A percentile compares a stretch with the other conserved stretches of the same genome.
Conservation (phyloP, 1,140 invertebrate genomes). For the Bradysia coprophila region DNA sequence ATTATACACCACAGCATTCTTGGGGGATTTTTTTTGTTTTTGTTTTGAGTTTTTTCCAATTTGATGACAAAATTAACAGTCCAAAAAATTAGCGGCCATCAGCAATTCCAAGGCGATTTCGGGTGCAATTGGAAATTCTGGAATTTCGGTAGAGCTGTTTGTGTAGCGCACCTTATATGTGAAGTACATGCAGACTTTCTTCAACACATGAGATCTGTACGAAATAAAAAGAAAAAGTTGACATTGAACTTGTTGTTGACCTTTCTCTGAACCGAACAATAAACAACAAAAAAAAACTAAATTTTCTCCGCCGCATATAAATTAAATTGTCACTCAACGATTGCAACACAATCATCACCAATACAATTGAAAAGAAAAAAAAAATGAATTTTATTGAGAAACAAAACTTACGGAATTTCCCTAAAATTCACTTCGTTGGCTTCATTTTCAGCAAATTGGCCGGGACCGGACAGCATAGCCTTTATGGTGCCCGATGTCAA, state of each 20-base stretch:
- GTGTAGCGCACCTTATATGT: conserved; percentile 98
- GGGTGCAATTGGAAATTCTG: conserved; percentile 94
- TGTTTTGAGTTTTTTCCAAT: too few species aligned
- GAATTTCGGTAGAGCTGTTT: conserved; percentile 97
- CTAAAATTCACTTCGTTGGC: conserved; percentile 98
- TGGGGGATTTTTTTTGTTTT: too few species aligned
- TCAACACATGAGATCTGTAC: conserved; percentile 87
- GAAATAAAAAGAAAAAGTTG: conserved; percentile 4
- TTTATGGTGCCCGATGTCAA: conserved; percentile 97
- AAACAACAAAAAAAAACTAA: not conserved
- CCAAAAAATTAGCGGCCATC: conserved; percentile 99
- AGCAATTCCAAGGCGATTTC: conserved; percentile 94
- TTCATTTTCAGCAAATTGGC: conserved; percentile 98
- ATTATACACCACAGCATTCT: too few species aligned
- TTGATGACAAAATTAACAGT: too few species aligned
- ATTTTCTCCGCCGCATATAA: too few species aligned
- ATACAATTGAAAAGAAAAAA: too few species aligned
- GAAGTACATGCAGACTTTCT: conserved; percentile 99
- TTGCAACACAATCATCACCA: too few species aligned
- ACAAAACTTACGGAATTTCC: conserved; percentile 90
- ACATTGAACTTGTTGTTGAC: not conserved
- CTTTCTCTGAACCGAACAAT: not conserved
- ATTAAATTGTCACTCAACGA: too few species aligned
- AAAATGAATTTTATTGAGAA: too few species aligned
- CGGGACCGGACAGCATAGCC: conserved; percentile 91